Evolutionary conservation across 2,113 vertebrate genomes (phyloP).

Genomic region (Bolborhynchus lineola): DNA sequence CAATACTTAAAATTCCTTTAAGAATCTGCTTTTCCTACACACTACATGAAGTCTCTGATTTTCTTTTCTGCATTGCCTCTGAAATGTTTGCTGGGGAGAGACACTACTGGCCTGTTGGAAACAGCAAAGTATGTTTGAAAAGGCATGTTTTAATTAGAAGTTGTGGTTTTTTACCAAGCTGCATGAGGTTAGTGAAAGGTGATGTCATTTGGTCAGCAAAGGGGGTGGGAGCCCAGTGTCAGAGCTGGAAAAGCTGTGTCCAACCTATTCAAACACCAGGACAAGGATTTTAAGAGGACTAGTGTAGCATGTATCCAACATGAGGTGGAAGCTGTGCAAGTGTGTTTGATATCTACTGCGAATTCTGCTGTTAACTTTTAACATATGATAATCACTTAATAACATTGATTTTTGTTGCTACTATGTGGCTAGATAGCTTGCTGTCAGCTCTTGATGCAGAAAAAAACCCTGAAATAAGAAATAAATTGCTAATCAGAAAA

Average conservation of each 20-base stretch:
- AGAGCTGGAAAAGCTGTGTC: background rate
- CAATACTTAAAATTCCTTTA: background rate
- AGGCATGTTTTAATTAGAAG: background rate
- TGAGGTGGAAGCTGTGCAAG: background rate
- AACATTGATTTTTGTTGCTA: constrained; percentile 2
- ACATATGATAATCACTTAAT: background rate
- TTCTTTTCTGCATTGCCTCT: background rate
- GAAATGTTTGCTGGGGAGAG: background rate
- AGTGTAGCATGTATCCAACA: background rate
- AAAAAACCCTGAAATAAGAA: background rate
- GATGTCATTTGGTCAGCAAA: background rate
- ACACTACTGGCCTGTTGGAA: background rate
- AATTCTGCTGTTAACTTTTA: background rate
- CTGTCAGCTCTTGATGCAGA: background rate
- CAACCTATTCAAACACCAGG: background rate
- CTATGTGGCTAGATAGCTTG: background rate
- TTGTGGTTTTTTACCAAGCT: background rate
- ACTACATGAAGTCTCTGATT: background rate
- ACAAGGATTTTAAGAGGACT: background rate
- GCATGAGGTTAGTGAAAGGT: background rate
- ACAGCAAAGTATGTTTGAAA: background rate
- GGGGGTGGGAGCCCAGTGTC: background rate
- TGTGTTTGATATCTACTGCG: background rate
- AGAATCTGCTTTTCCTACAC: background rate
- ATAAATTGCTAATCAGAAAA: background rate